A percentile compares a stretch with the other conserved stretches of the same genome.
phyloP scores from a whole-genome alignment of 1,140 invertebrate genomes.

The Listronotus oregonensis region DNA sequence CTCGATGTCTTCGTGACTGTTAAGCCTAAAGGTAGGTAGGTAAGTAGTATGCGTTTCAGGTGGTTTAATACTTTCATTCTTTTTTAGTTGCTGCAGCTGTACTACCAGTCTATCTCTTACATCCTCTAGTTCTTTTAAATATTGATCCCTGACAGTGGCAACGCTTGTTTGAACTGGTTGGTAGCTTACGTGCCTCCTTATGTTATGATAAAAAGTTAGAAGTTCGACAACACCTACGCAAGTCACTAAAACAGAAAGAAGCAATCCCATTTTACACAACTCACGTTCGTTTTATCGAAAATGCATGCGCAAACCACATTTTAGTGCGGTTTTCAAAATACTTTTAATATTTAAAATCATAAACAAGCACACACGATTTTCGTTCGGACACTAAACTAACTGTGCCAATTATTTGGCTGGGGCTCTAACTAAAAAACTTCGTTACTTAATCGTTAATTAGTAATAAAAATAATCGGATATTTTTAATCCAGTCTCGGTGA shows the following conservation, averaged over 20 bases:
- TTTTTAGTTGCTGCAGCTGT: conserved; percentile 8
- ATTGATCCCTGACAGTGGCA: conserved; percentile 16
- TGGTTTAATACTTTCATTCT: background rate
- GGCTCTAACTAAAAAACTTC: conserved; percentile 41
- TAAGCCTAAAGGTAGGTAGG: conserved; percentile 22
- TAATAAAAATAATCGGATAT: conserved; percentile 16
- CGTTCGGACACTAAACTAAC: conserved; percentile 18
- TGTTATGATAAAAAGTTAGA: conserved; percentile 62
- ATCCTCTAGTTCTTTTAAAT: conserved; percentile 28
- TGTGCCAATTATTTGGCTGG: conserved; percentile 41
- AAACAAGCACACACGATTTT: conserved; percentile 1
- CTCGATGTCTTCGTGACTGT: conserved; percentile 42
- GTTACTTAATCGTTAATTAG: conserved; percentile 44
- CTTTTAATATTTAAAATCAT: conserved; percentile 23
- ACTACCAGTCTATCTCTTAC: conserved; percentile 10
- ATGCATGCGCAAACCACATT: conserved; percentile 21
- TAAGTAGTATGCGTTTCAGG: background rate
- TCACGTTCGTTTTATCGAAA: background rate
- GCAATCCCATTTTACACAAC: conserved; percentile 63
- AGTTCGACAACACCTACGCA: conserved; percentile 74
- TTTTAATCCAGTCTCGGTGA: conserved; percentile 2
- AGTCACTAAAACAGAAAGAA: conserved; percentile 72
- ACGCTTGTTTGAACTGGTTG: conserved; percentile 7
- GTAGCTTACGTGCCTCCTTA: conserved; percentile 47
- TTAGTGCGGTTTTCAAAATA: background rate